phyloP scores from a whole-genome alignment of 2,797 vertebrate species.

The Falco naumanni region DNA sequence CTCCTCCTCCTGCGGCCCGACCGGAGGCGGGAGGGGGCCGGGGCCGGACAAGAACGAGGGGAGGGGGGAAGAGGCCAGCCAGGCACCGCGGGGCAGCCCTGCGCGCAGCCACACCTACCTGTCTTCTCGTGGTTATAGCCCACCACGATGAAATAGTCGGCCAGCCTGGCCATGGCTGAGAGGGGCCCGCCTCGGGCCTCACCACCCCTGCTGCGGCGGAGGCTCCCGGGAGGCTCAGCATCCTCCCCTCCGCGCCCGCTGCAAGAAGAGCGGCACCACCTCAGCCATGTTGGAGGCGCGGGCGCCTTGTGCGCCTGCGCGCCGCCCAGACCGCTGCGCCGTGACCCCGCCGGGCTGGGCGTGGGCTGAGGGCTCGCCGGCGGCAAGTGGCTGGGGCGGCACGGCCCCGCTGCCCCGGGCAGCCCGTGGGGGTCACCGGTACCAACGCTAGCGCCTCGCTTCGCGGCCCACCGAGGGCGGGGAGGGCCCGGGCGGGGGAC shows the following conservation, averaged over 20 bases:
- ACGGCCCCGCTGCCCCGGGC: too few species aligned
- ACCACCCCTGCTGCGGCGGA: constrained; percentile 78
- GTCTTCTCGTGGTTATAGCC: constrained; percentile 95
- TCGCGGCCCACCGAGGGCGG: background rate
- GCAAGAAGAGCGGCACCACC: constrained; percentile 79
- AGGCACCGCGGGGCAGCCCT: constrained; percentile 18
- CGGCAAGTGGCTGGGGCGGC: background rate
- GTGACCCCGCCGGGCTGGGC: constrained; percentile 55
- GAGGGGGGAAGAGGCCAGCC: constrained; percentile 44
- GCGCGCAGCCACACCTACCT: constrained; percentile 79
- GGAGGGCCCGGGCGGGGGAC: background rate
- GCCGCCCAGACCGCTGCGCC: constrained; percentile 56
- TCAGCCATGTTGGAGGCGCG: constrained; percentile 97
- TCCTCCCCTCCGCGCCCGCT: constrained; percentile 80
- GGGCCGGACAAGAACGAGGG: constrained; percentile 4
- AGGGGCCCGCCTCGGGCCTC: constrained; percentile 47
- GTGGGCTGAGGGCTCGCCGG: background rate
- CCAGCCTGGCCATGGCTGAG: constrained; percentile 92
- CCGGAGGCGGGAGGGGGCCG: constrained; percentile 46
- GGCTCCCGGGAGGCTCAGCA: constrained; percentile 87
- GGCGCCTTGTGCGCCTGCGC: constrained; percentile 88
- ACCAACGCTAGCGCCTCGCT: background rate
- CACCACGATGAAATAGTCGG: constrained; percentile 96
- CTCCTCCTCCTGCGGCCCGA: constrained; percentile 50
- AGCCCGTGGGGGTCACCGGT: rapidly evolving